phyloP scores from a whole-genome alignment of 2,113 vertebrate genomes.

The Dermatemys mawii region DNA sequence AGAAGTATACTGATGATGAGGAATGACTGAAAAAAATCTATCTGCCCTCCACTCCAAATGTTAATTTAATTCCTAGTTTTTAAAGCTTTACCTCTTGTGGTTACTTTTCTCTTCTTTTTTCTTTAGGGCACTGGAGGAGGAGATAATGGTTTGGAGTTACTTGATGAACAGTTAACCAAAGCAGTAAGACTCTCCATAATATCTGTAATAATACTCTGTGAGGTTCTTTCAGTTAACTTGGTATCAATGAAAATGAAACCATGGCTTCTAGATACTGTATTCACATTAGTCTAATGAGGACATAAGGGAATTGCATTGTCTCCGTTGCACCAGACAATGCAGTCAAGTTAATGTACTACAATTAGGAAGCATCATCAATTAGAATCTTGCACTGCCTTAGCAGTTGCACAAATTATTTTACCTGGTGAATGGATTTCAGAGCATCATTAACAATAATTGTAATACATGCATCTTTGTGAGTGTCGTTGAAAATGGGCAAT shows the following conservation, averaged over 20 bases:
- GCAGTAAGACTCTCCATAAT: neutral
- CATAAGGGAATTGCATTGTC: neutral
- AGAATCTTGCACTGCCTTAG: neutral
- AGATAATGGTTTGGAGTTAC: neutral
- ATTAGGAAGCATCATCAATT: neutral
- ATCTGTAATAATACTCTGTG: neutral
- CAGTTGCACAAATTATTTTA: neutral
- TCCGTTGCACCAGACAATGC: neutral
- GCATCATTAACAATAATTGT: neutral
- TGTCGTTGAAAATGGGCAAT: neutral
- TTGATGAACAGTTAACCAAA: neutral
- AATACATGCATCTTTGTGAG: neutral
- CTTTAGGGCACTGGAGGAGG: neutral
- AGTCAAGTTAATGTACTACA: neutral
- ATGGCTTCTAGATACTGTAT: neutral
- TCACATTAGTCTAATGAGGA: neutral
- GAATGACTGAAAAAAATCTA: neutral
- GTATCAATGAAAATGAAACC: neutral
- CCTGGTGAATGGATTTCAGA: neutral
- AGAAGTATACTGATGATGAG: neutral
- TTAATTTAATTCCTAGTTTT: neutral
- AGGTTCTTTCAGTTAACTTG: slow-evolving; percentile 1
- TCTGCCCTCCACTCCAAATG: neutral
- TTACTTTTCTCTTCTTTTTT: neutral
- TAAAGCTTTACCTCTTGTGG: neutral